phyloP scores from a whole-genome alignment of 1,140 invertebrate species.

The Bombus fervidus region DNA sequence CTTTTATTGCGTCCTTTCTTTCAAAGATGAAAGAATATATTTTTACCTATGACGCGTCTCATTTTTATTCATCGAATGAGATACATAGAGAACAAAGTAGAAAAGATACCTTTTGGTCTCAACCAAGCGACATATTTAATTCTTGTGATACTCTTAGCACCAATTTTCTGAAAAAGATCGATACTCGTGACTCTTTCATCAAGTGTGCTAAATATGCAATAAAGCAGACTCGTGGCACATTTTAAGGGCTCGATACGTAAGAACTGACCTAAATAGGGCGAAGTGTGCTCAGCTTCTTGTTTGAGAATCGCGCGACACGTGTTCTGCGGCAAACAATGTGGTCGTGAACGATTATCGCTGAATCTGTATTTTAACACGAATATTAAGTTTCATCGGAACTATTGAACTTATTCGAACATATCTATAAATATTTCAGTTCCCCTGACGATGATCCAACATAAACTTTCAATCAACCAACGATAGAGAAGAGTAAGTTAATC shows the following conservation, averaged over 20 bases:
- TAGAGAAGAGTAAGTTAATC: too few species aligned
- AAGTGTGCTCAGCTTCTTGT: constrained; percentile 32
- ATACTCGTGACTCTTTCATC: neutral
- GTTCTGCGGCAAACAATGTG: neutral
- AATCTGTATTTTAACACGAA: neutral
- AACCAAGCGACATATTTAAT: neutral
- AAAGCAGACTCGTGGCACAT: neutral
- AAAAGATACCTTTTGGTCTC: neutral
- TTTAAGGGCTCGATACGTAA: neutral
- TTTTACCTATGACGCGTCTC: too few species aligned
- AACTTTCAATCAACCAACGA: neutral
- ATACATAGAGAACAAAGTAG: too few species aligned
- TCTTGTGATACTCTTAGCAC: neutral
- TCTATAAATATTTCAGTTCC: neutral
- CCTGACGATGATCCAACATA: neutral
- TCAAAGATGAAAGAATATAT: neutral
- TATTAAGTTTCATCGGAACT: neutral
- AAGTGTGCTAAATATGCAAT: constrained; percentile 27
- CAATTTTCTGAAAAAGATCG: neutral
- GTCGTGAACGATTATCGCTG: neutral
- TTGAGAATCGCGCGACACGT: neutral
- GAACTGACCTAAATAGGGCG: constrained; percentile 5
- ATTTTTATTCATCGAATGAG: neutral
- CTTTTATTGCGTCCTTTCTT: neutral
- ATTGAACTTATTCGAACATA: neutral